A percentile compares a stretch with the other conserved stretches of the same genome.
Evolutionary conservation across 2,888 invertebrate genomes (phyloP).

Genomic region (Drosophila setosimentum): DNA sequence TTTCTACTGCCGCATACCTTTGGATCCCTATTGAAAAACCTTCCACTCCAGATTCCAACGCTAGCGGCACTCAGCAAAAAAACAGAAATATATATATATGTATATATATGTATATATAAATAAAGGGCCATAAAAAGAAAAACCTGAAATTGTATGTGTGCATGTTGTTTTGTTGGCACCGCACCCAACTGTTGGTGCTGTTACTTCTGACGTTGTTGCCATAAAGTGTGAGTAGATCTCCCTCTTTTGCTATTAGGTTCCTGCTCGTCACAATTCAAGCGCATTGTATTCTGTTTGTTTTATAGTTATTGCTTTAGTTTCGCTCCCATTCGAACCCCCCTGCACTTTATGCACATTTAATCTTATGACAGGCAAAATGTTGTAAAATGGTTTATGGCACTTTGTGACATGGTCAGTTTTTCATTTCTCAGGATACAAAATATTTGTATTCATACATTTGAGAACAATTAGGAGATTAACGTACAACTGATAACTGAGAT

Average conservation of each 20-base stretch:
- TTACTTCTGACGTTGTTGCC: constrained; percentile 33
- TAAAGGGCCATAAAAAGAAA: constrained; percentile 43
- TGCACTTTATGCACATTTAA: constrained; percentile 77
- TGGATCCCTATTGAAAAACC: constrained; percentile 22
- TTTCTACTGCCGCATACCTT: constrained; percentile 58
- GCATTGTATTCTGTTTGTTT: constrained; percentile 78
- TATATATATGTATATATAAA: constrained; percentile 9
- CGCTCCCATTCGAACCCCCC: constrained; percentile 24
- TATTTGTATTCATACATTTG: constrained; percentile 35
- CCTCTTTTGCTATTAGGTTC: constrained; percentile 22
- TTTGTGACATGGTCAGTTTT: constrained; percentile 77
- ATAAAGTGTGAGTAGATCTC: constrained; percentile 49
- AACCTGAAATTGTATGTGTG: constrained; percentile 53
- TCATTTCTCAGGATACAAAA: constrained; percentile 43
- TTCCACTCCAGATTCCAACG: constrained; percentile 21
- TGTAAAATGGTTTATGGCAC: constrained; percentile 78
- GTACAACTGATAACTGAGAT: constrained; percentile 34
- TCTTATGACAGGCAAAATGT: constrained; percentile 78
- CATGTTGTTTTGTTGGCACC: constrained; percentile 45
- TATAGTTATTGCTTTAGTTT: constrained; percentile 80
- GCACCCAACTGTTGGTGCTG: constrained; percentile 34
- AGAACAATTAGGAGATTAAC: constrained; percentile 16
- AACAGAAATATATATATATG: constrained; percentile 18
- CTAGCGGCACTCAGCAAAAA: constrained; percentile 30
- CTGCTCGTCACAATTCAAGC: constrained; percentile 56